Evolutionary conservation across 2,888 invertebrate species (phyloP), one percentile per base, ranked within the genome.

Genomic region (Tinea pellionella): DNA sequence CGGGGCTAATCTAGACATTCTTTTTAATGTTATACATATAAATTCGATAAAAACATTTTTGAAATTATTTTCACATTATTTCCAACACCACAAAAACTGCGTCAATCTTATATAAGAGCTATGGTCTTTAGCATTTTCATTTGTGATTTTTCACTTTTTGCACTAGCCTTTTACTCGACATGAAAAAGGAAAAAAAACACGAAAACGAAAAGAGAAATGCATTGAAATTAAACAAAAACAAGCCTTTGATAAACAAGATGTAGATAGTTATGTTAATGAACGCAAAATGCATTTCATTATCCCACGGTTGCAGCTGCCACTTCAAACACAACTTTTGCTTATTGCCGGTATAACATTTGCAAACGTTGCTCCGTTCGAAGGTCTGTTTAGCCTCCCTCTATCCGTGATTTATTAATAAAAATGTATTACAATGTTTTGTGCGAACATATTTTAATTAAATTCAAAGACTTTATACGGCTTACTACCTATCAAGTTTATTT

Each of bases 221-320:
- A 37, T 2, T 9, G 37, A 37, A 9, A 12, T 37, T 37, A 6
- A 37, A 37, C 9, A 12, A 37, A 9, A 37, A 37, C 9, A 37
- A 37, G 37, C 13, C 16, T 47, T 47, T 16, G 47, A 7, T n/a
- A 47, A 47, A 15, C 47, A 47, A 47, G 47, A 47, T 47, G 47
- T 47, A 47, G 13, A 47, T 47, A 16, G 9, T 47, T 47, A 47
- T 47, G 47, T 47, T 15, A 47, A 47, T 47, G 8, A 16, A 47
- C 47, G 8, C 13, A 47, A 47, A 47, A 47, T 47, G 47, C 47
- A 47, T 47, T 47, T 47, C 47, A 47, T 47, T 47, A 16, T 47
- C 4, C 16, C 47, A 47, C 47, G 47, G 6, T 47, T 47, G 47
- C 16, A 47, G 47, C 47, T 47, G 15, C 47, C 47, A 47, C 2